Base-by-base conservation (phyloP, 1,140 invertebrate genomes). In the Habropoda laboriosa region DNA sequence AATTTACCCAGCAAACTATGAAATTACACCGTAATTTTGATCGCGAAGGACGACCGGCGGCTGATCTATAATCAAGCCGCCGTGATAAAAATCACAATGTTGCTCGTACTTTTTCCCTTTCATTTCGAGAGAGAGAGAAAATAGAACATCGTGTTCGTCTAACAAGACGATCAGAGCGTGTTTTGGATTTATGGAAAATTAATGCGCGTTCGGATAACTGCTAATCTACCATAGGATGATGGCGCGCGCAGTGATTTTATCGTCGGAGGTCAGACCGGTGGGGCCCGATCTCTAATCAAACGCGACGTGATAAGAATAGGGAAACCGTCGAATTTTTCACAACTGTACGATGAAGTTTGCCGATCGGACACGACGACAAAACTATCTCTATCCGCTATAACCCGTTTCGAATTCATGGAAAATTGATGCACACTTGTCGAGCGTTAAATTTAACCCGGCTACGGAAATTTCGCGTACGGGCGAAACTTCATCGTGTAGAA, bases 11-110 rank as follows among this genome's bases (percentile, higher is more conserved):
- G 45, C 27, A n/a, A 18, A 32, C 61, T 12, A 18, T 16, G 27
- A 24, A 60, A 72, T 72, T 58, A 32, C 16, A 42, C 38, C 27
- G 51, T 70, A 16, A 72, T 57, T 71, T 71, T 4, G n/a, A 71
- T 66, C 42, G 4, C 42, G 27, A 63, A 63, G 35, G 42, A 66
- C 42, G 40, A 18, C 27, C 27, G n/a, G 45, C 49, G 30, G 3
- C 12, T 49, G 45, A 21, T 49, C 30, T 32, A 35, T 67, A 67
- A 24, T 66, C 42, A 30, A 30, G 16, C 30, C 18, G 47, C n/a
- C 27, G 24, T 45, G 27, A 67, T 67, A 18, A 49, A 49, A 67
- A 47, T 13, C 21, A 13, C 45, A 13, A 13, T 55, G 7, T 42
- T n/a, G 45, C n/a, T 60, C 7, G 13, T 3, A 32, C 16, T 6